Evolutionary conservation across 2,888 invertebrate genomes (phyloP).

Genomic region (Argyresthia albistria): DNA sequence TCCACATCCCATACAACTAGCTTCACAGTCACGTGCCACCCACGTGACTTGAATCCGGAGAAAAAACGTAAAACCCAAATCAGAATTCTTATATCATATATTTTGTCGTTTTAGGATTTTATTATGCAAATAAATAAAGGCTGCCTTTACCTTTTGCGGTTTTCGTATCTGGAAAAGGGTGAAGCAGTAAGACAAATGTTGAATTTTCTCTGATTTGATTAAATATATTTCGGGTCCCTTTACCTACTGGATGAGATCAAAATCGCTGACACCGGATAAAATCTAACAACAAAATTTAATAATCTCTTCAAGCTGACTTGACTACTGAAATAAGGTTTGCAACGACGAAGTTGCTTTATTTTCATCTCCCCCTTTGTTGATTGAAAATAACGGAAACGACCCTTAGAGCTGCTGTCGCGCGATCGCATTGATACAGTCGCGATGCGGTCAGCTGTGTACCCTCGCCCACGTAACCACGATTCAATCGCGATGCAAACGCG

Average conservation of each 20-base stretch:
- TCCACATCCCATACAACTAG: too few relatives aligned
- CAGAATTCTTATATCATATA: background rate
- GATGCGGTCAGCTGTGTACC: too few relatives aligned
- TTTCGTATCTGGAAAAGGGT: background rate
- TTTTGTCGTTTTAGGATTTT: background rate
- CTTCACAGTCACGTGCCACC: background rate
- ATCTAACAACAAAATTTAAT: background rate
- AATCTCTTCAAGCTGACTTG: background rate
- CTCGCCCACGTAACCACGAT: too few relatives aligned
- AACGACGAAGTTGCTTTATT: too few relatives aligned
- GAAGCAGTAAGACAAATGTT: background rate
- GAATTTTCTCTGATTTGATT: background rate
- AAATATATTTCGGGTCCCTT: background rate
- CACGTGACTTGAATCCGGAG: background rate
- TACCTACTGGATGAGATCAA: background rate
- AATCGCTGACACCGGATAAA: background rate
- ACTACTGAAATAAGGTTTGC: too few relatives aligned
- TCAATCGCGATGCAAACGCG: too few relatives aligned
- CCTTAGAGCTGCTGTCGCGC: too few relatives aligned
- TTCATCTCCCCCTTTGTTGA: too few relatives aligned
- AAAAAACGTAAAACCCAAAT: background rate
- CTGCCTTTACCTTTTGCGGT: background rate
- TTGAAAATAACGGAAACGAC: too few relatives aligned
- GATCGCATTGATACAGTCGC: too few relatives aligned
- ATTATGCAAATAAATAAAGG: constrained; percentile 2